These are phyloP conservation scores for Eueides isabella DNA, from an alignment of 1,140 invertebrate genomes.

Conservation along the genomic window DNA sequence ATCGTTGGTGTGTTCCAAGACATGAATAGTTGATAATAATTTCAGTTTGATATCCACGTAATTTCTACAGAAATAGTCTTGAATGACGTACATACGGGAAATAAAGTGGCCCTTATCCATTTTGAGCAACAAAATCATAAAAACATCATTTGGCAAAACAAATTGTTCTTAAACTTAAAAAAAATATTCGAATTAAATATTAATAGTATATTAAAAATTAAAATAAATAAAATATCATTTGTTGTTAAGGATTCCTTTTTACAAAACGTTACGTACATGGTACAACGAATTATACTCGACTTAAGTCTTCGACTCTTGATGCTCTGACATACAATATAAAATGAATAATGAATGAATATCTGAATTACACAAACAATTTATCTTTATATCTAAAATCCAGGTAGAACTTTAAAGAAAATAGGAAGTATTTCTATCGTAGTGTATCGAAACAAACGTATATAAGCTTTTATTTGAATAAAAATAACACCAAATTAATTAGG, in stretches of 20 bases:
- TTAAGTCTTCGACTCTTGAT: background rate
- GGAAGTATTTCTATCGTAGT: background rate
- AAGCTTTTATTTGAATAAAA: background rate
- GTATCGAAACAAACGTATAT: background rate
- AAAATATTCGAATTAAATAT: no score
- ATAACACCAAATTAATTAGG: background rate
- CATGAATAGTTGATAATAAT: no score
- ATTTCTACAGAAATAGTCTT: no score
- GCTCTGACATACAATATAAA: background rate
- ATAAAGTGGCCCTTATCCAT: no score
- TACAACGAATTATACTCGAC: constrained; percentile 4
- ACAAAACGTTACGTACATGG: background rate
- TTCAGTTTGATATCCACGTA: no score
- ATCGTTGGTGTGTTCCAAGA: no score
- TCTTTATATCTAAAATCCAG: background rate
- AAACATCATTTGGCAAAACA: no score
- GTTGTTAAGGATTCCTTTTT: background rate
- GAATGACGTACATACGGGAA: no score
- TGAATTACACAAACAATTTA: background rate
- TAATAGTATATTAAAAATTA: no score
- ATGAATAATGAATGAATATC: constrained; percentile 22
- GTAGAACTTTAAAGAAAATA: background rate
- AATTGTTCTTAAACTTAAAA: no score
- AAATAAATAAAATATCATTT: no score
- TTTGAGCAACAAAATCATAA: no score